A percentile compares a stretch with the other conserved stretches of the same genome.
phyloP scores from a whole-genome alignment of 2,888 invertebrate species.

The Lissonota sp. region DNA sequence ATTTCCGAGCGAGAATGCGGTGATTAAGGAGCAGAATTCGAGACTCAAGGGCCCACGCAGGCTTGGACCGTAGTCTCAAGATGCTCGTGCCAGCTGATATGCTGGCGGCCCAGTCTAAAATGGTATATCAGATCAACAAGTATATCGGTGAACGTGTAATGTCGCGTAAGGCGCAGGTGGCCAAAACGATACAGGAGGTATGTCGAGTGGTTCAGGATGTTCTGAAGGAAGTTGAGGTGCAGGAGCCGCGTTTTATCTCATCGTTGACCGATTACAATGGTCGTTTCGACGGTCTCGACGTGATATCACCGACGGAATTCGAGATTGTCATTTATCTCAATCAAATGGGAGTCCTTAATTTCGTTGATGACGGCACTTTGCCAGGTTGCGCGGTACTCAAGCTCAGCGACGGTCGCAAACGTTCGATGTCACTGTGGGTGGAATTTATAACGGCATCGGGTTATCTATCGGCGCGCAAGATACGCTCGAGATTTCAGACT shows the following conservation, averaged over 20 bases:
- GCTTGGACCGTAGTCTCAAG: conserved; percentile 77
- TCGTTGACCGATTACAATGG: conserved; percentile 95
- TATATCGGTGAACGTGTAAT: conserved; percentile 96
- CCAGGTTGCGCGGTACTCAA: conserved; percentile 98
- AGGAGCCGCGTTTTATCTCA: conserved; percentile 97
- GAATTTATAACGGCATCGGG: conserved; percentile 99
- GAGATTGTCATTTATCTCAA: conserved; percentile 97
- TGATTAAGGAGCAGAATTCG: conserved; percentile 51
- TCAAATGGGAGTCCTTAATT: conserved; percentile 99
- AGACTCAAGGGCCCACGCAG: conserved; percentile 45
- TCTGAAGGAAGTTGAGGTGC: conserved; percentile 96
- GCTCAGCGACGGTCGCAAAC: conserved; percentile 96
- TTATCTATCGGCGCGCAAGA: conserved; percentile 96
- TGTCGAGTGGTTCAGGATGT: conserved; percentile 97
- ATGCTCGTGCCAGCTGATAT: conserved; percentile 97
- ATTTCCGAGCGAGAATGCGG: conserved; percentile 62
- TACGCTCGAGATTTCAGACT: conserved; percentile 96
- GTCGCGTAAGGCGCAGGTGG: conserved; percentile 92
- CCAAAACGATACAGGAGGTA: conserved; percentile 95
- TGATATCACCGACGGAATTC: conserved; percentile 96
- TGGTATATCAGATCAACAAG: conserved; percentile 97
- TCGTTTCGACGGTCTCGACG: conserved; percentile 96
- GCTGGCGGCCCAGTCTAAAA: conserved; percentile 97
- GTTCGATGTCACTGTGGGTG: conserved; percentile 99
- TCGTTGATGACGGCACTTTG: conserved; percentile 97